Evolutionary conservation across 2,113 vertebrate species (phyloP), one percentile per base, ranked within the genome.

Genomic region (Nothobranchius furzeri): DNA sequence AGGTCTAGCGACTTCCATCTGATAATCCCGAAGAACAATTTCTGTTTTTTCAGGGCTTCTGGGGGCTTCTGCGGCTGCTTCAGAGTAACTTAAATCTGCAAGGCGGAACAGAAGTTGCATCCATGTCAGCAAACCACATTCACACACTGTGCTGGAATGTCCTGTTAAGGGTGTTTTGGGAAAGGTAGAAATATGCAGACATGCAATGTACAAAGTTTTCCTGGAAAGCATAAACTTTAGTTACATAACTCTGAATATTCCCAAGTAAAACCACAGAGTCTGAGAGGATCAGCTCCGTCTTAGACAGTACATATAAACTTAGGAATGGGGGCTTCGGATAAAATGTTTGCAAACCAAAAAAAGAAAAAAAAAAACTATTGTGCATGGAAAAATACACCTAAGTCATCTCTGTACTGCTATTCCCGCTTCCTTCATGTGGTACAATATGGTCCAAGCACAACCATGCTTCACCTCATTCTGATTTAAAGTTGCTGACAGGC

Each of bases 21-120:
- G 98, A 89, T 98, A 99, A 85, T 95, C 90, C 69, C 96, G 91
- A 68, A 99, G 94, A 63, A 64, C 75, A 60, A 98, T 92, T n/a
- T 94, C 89, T 50, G 82, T 84, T 49, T 92, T 86, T 54, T 92
- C 85, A 47, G 91, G 90, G 64, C 60, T 67, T 85, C 84, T 90
- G 36, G 55, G n/a, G 20, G 43, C 43, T 45, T 2, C 12, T 14
- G 12, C 75, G 46, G 7, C 48, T 51, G 63, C 30, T 48, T 8
- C 65, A 45, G 85, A 89, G 70, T 84, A 85, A 78, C 84, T 82
- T 87, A 66, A 53, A 51, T 85, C 88, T 82, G 68, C 73, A 90
- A 85, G 30, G 25, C 61, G 72, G 58, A 87, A 52, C 67, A 72
- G 58, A 84, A 24, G 10, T 56, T 56, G 37, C 9, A 7, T 40